These are phyloP conservation scores for Lepidostoma basale DNA, from an alignment of 1,140 invertebrate genomes.

Conservation along the genomic window DNA sequence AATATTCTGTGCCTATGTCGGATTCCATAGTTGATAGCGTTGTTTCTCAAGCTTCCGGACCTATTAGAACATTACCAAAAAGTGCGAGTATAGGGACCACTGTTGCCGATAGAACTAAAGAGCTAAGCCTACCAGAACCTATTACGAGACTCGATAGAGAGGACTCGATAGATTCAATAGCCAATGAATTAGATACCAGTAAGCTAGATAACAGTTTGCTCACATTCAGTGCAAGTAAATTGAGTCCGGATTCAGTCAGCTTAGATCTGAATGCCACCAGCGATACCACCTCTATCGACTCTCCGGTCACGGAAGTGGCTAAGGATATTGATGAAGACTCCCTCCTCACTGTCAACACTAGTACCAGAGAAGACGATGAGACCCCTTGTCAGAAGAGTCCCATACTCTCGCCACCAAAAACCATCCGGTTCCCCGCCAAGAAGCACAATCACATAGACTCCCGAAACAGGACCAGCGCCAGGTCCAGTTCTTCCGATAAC, in stretches of 20 bases:
- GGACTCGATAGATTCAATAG: conserved; percentile 31
- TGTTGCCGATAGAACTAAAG: neutral
- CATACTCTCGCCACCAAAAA: conserved; percentile 77
- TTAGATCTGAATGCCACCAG: conserved; percentile 24
- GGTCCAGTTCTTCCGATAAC: conserved; percentile 47
- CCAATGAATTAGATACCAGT: conserved; percentile 24
- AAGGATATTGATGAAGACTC: conserved; percentile 61
- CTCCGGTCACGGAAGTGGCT: conserved; percentile 57
- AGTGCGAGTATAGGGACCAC: neutral
- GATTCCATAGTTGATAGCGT: conserved; percentile 20
- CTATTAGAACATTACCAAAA: neutral
- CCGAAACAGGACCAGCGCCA: conserved; percentile 44
- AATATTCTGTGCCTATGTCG: conserved; percentile 21
- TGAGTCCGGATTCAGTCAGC: conserved; percentile 23
- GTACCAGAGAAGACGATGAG: conserved; percentile 47
- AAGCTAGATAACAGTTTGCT: conserved; percentile 22
- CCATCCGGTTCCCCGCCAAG: conserved; percentile 74
- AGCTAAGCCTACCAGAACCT: neutral
- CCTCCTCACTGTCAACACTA: conserved; percentile 55
- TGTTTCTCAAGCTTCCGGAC: conserved; percentile 9
- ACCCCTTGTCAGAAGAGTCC: conserved; percentile 61
- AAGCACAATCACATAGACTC: conserved; percentile 54
- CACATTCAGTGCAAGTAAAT: conserved; percentile 33
- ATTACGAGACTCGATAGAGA: neutral
- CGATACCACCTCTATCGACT: conserved; percentile 52